These are phyloP conservation scores for Heteromormyrus szaboi DNA, from an alignment of 2,797 vertebrate genomes.

Conservation along the genomic window DNA sequence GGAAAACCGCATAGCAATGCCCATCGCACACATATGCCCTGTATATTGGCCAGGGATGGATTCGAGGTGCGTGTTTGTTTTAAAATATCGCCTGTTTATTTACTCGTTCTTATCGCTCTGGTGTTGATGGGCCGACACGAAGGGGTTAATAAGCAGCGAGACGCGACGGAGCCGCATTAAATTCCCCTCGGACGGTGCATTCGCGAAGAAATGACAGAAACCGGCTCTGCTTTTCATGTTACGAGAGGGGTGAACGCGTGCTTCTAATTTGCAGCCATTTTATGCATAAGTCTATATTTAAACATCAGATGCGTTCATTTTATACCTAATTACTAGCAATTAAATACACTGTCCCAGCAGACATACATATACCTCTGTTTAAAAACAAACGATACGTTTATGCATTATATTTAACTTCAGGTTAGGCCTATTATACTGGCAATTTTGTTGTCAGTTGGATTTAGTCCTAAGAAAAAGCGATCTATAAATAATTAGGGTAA, in stretches of 20 bases:
- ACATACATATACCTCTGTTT: background rate
- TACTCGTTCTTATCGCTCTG: conserved; percentile 51
- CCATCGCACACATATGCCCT: background rate
- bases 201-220: background rate
- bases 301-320: background rate
- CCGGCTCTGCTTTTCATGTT: background rate
- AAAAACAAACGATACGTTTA: background rate
- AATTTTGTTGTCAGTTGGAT: background rate
- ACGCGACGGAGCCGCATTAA: conserved; percentile 64
- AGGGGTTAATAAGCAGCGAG: conserved; percentile 58
- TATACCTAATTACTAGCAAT: background rate
- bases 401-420: background rate
- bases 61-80: conserved; percentile 11
- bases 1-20: background rate
- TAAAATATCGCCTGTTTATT: conserved; percentile 21
- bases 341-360: background rate
- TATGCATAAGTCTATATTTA: background rate
- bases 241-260: background rate
- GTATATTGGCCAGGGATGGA: background rate
- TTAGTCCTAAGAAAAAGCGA: background rate
- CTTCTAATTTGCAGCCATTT: background rate
- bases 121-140: conserved; percentile 35
- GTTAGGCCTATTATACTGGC: background rate
- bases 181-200: conserved; percentile 50
- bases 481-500: background rate